Evolutionary conservation across 2,888 invertebrate species (phyloP).

Genomic region (Melanchra persicariae): DNA sequence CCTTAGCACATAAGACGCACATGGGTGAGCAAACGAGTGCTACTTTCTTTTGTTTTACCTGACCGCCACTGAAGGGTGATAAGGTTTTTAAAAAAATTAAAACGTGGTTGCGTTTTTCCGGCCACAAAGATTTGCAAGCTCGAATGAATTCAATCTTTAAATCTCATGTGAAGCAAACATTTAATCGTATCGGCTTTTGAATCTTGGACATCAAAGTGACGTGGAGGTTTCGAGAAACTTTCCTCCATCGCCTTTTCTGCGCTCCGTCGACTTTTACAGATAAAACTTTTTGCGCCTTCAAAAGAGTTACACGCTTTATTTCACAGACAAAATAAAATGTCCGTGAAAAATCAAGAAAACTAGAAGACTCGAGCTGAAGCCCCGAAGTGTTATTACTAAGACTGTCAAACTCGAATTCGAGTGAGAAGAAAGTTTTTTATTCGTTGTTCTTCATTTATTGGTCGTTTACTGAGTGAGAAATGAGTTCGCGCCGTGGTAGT

Average conservation of each 20-base stretch:
- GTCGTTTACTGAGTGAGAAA: constrained; percentile 33
- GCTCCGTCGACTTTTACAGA: constrained; percentile 71
- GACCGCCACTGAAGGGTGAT: too few species aligned
- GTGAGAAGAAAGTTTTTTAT: constrained; percentile 16
- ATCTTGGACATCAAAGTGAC: constrained; percentile 63
- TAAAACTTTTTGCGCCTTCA: constrained; percentile 75
- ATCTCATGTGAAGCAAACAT: constrained; percentile 52
- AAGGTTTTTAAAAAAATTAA: too few species aligned
- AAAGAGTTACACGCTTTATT: constrained; percentile 75
- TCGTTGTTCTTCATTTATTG: neutral
- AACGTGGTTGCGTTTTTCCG: neutral
- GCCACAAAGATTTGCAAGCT: neutral
- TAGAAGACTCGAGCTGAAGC: constrained; percentile 47
- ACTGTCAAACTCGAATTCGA: constrained; percentile 49
- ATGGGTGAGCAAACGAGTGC: neutral
- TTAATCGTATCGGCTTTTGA: constrained; percentile 59
- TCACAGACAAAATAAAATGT: constrained; percentile 73
- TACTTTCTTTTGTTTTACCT: neutral
- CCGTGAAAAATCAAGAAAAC: constrained; percentile 70
- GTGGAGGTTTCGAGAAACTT: constrained; percentile 60
- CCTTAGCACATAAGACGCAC: neutral
- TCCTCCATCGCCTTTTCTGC: constrained; percentile 65
- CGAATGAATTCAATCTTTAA: constrained; percentile 42
- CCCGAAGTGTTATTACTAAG: constrained; percentile 50
- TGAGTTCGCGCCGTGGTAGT: constrained; percentile 53